Evolutionary conservation across 2,113 vertebrate genomes (phyloP).

Genomic region (Fregata magnificens): DNA sequence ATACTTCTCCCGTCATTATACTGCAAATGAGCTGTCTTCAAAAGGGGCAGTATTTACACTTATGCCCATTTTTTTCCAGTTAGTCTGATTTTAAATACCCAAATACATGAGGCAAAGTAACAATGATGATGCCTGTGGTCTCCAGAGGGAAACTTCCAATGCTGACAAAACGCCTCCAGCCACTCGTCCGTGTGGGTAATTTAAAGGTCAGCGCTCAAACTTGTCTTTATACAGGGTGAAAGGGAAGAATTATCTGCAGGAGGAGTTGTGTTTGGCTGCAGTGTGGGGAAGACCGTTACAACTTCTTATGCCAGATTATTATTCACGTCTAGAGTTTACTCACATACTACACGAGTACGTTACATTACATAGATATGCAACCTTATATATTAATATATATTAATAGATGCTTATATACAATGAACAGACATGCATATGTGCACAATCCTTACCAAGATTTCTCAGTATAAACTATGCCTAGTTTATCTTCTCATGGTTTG

Average conservation of each 20-base stretch:
- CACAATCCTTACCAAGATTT: background rate
- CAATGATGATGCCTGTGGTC: background rate
- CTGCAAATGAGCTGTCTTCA: background rate
- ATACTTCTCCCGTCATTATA: background rate
- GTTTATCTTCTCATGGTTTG: background rate
- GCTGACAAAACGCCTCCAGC: background rate
- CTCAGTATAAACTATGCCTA: background rate
- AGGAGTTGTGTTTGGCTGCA: background rate
- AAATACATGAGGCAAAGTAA: background rate
- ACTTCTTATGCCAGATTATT: background rate
- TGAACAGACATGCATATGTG: background rate
- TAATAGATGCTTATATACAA: background rate
- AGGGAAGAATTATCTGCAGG: background rate
- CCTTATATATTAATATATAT: background rate
- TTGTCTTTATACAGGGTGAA: background rate
- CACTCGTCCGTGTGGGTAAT: background rate
- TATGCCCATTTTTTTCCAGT: background rate
- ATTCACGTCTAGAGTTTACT: background rate
- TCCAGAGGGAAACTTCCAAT: background rate
- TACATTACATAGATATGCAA: background rate
- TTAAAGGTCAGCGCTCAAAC: constrained; percentile 10
- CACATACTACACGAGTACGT: background rate
- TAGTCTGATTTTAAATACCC: background rate
- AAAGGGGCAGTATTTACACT: background rate
- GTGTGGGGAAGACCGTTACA: background rate